phyloP scores from a whole-genome alignment of 2,888 invertebrate genomes.

The Physocephala rufipes region DNA sequence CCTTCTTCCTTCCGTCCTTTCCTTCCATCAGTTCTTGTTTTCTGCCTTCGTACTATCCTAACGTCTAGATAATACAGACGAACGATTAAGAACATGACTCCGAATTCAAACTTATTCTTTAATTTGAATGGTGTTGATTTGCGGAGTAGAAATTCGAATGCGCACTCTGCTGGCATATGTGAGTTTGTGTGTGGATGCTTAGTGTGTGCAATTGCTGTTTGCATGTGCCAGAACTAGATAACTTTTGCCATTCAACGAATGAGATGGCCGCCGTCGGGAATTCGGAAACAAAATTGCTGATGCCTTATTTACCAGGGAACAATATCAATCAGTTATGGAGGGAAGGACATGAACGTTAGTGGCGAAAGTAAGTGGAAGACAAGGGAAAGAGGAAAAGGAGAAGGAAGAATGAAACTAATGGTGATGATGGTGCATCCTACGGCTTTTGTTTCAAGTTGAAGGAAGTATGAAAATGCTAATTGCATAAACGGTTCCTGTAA shows the following conservation, averaged over 20 bases:
- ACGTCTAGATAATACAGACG: not conserved
- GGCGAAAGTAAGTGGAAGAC: too few relatives aligned
- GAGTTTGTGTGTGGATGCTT: constrained; percentile 33
- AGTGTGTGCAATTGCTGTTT: not conserved
- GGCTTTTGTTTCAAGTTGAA: not conserved
- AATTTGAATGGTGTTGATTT: constrained; percentile 12
- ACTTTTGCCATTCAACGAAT: constrained; percentile 8
- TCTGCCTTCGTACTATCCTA: not conserved
- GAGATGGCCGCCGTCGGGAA: not conserved
- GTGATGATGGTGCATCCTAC: too few relatives aligned
- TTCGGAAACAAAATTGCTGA: constrained; percentile 16
- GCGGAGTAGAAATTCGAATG: constrained; percentile 13
- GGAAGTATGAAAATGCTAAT: constrained; percentile 29
- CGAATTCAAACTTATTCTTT: constrained; percentile 27
- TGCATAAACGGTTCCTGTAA: constrained; percentile 35
- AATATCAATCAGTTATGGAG: too few relatives aligned
- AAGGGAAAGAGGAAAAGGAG: too few relatives aligned
- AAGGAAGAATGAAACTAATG: too few relatives aligned
- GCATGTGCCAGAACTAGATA: constrained; percentile 3
- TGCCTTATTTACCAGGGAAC: not conserved
- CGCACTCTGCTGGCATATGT: constrained; percentile 8
- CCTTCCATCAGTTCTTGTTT: not conserved
- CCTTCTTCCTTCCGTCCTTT: not conserved
- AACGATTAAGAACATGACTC: not conserved
- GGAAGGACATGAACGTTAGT: too few relatives aligned